phyloP scores from a whole-genome alignment of 2,797 vertebrate species.

The Mormyrus hasselquistii region DNA sequence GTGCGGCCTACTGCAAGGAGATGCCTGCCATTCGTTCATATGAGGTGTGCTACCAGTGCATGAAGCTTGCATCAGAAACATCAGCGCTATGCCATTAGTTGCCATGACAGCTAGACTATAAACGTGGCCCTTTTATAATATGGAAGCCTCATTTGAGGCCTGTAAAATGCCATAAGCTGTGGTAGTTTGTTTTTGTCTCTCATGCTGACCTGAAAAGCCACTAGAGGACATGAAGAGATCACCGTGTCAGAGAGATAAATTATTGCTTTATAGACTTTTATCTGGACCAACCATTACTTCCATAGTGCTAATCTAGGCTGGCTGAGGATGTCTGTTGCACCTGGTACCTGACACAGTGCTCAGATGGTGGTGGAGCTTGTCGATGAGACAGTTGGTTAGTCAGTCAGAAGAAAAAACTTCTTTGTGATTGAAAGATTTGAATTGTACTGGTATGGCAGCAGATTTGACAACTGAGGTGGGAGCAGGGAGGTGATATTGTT shows the following conservation, averaged over 20 bases:
- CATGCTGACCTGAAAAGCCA: neutral
- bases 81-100: conserved; percentile 9
- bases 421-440: neutral
- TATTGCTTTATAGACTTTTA: neutral
- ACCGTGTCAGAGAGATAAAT: neutral
- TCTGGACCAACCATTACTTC: neutral
- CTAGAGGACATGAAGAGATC: neutral
- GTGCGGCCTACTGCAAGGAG: neutral
- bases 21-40: neutral
- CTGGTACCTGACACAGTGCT: neutral
- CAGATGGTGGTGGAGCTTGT: neutral
- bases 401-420: neutral
- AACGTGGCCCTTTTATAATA: conserved; percentile 6
- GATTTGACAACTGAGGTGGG: neutral
- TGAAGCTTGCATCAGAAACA: neutral
- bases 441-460: neutral
- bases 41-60: neutral
- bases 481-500: neutral
- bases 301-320: neutral
- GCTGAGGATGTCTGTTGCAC: neutral
- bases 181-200: neutral
- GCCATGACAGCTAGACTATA: conserved; percentile 21
- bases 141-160: neutral
- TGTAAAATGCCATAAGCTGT: conserved; percentile 5
- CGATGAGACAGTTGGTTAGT: neutral